phyloP scores from a whole-genome alignment of 2,797 vertebrate species.

The Enteromius radiatus region DNA sequence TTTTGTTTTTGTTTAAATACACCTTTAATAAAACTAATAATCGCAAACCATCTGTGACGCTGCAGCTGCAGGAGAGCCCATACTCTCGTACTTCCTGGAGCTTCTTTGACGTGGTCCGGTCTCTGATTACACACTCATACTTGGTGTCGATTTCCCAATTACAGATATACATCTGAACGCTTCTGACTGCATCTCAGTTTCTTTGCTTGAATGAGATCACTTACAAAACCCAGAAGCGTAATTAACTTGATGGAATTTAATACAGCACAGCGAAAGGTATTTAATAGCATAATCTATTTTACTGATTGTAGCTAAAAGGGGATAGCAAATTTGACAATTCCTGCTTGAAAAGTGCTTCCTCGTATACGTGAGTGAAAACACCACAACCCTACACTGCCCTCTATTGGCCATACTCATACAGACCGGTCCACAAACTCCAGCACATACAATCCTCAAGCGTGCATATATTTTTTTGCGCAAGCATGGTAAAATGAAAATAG shows the following conservation, averaged over 20 bases:
- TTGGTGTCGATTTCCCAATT: slow-evolving; percentile 68
- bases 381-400: slow-evolving; percentile 61
- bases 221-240: slow-evolving; percentile 55
- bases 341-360: slow-evolving; percentile 31
- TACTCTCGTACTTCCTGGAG: background rate
- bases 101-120: slow-evolving; percentile 42
- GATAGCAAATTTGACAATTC: slow-evolving; percentile 55
- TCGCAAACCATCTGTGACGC: slow-evolving; percentile 68
- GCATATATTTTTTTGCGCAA: background rate
- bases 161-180: slow-evolving; percentile 68
- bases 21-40: slow-evolving; percentile 69
- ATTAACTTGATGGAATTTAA: slow-evolving; percentile 45
- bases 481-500: background rate
- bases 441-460: background rate
- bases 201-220: slow-evolving; percentile 62
- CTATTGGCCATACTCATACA: slow-evolving; percentile 58
- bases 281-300: slow-evolving; percentile 16
- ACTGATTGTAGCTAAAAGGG: slow-evolving; percentile 37
- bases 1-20: slow-evolving; percentile 64
- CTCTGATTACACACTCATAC: slow-evolving; percentile 72
- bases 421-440: slow-evolving; percentile 37
- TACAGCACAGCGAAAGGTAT: background rate
- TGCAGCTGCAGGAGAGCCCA: background rate
- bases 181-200: slow-evolving; percentile 67
- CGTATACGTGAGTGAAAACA: slow-evolving; percentile 45